Base-by-base conservation (phyloP, 2,797 vertebrate species). In the Sebastes steindachneri region DNA sequence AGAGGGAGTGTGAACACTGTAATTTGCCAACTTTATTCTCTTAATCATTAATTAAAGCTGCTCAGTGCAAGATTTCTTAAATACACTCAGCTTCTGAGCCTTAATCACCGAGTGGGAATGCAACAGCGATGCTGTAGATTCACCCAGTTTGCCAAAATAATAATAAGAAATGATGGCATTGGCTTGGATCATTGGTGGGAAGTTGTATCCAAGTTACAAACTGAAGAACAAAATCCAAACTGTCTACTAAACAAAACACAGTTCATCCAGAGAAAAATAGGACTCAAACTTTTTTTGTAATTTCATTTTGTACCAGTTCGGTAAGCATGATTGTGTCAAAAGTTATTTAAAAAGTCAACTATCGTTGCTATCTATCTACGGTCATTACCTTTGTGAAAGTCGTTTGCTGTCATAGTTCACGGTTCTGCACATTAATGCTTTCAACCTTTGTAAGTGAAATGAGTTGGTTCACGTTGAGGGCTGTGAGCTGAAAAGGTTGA, bases 1-100 rank as follows among this genome's bases (percentile, higher is more conserved):
- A 71, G 48, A 71, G 67, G 28, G 54, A 53, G 71, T 48, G 37
- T 68, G 59, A 68, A 33, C 23, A 3, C 45, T 73, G 21, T 65
- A 65, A 41, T 26, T 25, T 23, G 21, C 41, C 0, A 5, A 28
- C 26, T 79, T 67, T 31, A 63, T 71, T 70, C 3, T 74, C 31
- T 2, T 70, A 28, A 65, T 82, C 14, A 19, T 73, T 73, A 66
- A 85, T 72, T 83, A 57, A 82, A 82, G 73, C 68, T 71, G 69
- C 48, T 69, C 35, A 26, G 35, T 69, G 60, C 5, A 14, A 45
- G 12, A 48, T 21, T 67, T 71, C 29, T 64, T 31, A 77, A 73
- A 57, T 0, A 31, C 2, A n/a, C 5, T 17, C 63, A 73, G 41
- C 29, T 17, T 28, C 53, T 23, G 28, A 68, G 70, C 31, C 70